phyloP scores from a whole-genome alignment of 2,113 vertebrate species.

The Eolophus roseicapilla region DNA sequence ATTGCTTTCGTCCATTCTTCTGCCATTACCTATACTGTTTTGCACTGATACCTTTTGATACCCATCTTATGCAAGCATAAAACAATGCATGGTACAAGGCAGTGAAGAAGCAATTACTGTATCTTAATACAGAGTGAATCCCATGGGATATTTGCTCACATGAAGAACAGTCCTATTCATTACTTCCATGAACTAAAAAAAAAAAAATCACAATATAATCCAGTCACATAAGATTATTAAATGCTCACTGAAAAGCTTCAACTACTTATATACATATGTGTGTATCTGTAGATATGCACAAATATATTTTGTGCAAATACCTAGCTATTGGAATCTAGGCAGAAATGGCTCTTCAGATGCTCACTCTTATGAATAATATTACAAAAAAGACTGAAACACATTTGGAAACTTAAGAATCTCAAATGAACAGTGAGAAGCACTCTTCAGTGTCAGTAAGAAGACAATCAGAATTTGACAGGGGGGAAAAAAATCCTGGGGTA shows the following conservation, averaged over 20 bases:
- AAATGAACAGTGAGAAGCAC: background rate
- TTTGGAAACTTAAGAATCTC: background rate
- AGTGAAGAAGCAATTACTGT: background rate
- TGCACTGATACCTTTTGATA: background rate
- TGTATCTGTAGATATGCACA: background rate
- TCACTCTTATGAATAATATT: background rate
- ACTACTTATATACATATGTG: fast-evolving
- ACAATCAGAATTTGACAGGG: background rate
- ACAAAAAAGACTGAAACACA: background rate
- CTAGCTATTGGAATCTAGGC: background rate
- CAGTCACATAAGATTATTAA: background rate
- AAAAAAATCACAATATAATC: background rate
- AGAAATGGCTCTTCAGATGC: background rate
- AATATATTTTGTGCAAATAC: background rate
- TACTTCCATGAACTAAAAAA: background rate
- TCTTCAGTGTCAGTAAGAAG: background rate
- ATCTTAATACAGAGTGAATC: background rate
- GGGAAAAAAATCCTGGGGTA: background rate
- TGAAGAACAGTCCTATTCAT: background rate
- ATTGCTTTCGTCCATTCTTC: background rate
- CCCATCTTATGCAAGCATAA: background rate
- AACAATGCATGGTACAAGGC: background rate
- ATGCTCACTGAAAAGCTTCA: background rate
- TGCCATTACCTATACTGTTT: background rate
- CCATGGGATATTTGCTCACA: background rate